Conservation (phyloP, 2,797 vertebrate genomes). For the Takifugu ocellatus region DNA sequence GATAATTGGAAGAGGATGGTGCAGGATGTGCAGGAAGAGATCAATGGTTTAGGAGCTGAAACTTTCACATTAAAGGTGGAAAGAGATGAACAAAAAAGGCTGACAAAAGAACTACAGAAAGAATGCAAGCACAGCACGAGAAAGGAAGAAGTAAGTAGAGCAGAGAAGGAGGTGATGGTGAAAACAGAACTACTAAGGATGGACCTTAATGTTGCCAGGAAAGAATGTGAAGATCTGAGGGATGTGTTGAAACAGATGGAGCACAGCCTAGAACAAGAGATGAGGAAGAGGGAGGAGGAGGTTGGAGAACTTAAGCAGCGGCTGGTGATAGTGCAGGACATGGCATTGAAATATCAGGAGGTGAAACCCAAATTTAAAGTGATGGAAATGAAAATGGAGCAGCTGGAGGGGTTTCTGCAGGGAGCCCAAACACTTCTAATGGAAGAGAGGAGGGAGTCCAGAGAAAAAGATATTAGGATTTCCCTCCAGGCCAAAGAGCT, state of each 20-base stretch:
- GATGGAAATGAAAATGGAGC: constrained; percentile 20
- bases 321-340: constrained; percentile 31
- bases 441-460: constrained; percentile 18
- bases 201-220: constrained; percentile 60
- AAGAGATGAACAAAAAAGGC: constrained; percentile 28
- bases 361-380: constrained; percentile 26
- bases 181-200: constrained; percentile 42
- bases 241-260: constrained; percentile 37
- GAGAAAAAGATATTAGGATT: constrained; percentile 22
- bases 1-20: constrained; percentile 21
- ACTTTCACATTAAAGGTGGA: constrained; percentile 22
- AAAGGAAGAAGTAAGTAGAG: constrained; percentile 18
- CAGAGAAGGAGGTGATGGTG: constrained; percentile 43
- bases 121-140: constrained; percentile 13
- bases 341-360: constrained; percentile 23
- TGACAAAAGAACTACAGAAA: constrained; percentile 8
- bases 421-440: constrained; percentile 30
- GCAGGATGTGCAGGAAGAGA: constrained; percentile 29
- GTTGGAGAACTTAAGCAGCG: constrained; percentile 61
- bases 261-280: constrained; percentile 67
- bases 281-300: constrained; percentile 48
- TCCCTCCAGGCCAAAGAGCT: constrained; percentile 29
- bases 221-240: constrained; percentile 56
- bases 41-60: constrained; percentile 21
- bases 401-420: constrained; percentile 28